Evolutionary conservation across 2,888 invertebrate genomes (phyloP), one percentile per base, ranked within the genome.

Genomic region (Microctonus brassicae): DNA sequence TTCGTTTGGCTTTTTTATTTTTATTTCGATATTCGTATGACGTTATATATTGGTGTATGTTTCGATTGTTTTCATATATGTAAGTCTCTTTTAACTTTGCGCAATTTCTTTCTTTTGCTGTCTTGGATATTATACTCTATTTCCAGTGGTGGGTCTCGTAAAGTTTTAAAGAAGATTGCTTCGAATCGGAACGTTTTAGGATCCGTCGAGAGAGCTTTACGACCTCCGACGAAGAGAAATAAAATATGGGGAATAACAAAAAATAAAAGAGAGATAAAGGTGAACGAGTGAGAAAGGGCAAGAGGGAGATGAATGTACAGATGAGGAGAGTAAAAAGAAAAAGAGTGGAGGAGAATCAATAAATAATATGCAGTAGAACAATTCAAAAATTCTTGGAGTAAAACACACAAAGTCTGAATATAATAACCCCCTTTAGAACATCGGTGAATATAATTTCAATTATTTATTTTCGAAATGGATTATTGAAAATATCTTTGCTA

Each of bases 111-210:
- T 58, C 24, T 47, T 11, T 52, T 24, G 13, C 24, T 22, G 39
- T 55, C 57, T 55, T 42, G 65, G 22, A 57, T 58, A 73, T 74
- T 63, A 63, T 71, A 69, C 22, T 69, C 70, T 7, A 7, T 24
- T 58, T 58, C 20, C 20, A 58, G 53, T 58, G 52, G 57, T 62
- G 61, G 57, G 52, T 60, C 73, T 76, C 75, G 72, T 75, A 77
- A 75, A 77, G 65, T 75, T 75, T 77, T 74, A 70, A 76, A 71
- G 74, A 73, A 77, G 72, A 77, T 76, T 77, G 74, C 74, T 70
- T 61, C 62, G 71, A 73, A 75, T 75, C 71, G 74, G 62, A 71
- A 74, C 72, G 72, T 61, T 75, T 69, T 64, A 68, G 60, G 65
- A 74, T 74, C 57, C 60, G 34, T 63, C 60, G 61, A 61, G 73